Evolutionary conservation across 2,888 invertebrate species (phyloP).

Genomic region (Cerastis rubricosa): DNA sequence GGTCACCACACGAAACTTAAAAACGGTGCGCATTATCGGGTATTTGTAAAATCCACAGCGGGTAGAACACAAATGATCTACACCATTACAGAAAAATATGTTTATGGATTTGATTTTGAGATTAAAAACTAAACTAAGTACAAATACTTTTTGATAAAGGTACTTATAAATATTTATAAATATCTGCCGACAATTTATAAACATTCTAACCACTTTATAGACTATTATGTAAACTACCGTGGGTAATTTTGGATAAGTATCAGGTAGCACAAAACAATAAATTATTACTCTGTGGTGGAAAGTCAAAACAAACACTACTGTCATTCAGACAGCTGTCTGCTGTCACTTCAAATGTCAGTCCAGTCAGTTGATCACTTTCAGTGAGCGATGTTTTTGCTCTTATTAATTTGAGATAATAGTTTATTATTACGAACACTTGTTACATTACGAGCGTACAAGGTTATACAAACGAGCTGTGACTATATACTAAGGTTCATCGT

Average conservation of each 20-base stretch:
- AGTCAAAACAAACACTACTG: conserved; percentile 36
- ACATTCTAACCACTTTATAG: neutral
- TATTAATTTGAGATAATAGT: conserved; percentile 51
- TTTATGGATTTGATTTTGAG: too few species aligned
- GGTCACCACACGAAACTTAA: neutral
- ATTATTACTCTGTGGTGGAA: conserved; percentile 22
- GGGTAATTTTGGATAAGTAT: conserved; percentile 3
- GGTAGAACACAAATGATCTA: neutral
- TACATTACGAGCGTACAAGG: conserved; percentile 60
- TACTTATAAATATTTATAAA: conserved; percentile 9
- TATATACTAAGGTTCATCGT: conserved; percentile 24
- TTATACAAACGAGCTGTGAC: conserved; percentile 44
- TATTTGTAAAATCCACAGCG: neutral
- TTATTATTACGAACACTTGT: conserved; percentile 48
- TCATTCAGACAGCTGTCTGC: conserved; percentile 43
- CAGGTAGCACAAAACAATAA: conserved; percentile 23
- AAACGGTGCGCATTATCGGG: neutral
- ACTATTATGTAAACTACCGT: conserved; percentile 18
- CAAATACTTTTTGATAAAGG: neutral
- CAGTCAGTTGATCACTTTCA: conserved; percentile 19
- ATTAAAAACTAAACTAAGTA: neutral
- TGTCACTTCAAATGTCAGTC: conserved; percentile 29
- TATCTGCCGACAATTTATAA: conserved; percentile 9
- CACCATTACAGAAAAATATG: neutral
- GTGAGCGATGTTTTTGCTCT: conserved; percentile 34